phyloP scores from a whole-genome alignment of 2,797 vertebrate genomes.

The Gallirallus australis region DNA sequence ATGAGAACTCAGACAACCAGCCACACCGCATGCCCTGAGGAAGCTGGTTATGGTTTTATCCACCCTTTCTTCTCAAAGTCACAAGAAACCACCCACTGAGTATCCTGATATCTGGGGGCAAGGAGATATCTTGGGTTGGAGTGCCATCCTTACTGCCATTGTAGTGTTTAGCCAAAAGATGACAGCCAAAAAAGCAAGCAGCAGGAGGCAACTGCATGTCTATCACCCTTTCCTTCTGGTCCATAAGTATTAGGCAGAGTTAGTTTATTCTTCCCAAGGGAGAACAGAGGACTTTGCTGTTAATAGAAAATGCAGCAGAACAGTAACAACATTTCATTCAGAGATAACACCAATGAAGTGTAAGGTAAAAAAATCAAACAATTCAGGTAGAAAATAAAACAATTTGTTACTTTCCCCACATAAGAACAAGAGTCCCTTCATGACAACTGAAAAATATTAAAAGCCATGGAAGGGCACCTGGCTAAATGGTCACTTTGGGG shows the following conservation, averaged over 20 bases:
- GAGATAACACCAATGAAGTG: not conserved
- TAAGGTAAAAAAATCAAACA: not conserved
- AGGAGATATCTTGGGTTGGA: not conserved
- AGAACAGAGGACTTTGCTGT: not conserved
- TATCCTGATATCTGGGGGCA: accelerated
- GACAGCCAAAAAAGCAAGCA: slow-evolving; percentile 10
- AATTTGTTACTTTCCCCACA: not conserved
- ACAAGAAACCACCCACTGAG: not conserved
- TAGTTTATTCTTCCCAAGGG: not conserved
- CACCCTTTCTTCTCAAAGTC: not conserved
- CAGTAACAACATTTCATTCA: not conserved
- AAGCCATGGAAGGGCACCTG: not conserved
- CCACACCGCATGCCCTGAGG: accelerated
- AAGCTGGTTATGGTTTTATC: not conserved
- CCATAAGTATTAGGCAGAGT: not conserved
- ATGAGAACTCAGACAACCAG: not conserved
- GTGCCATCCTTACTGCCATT: not conserved
- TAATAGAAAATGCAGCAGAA: not conserved
- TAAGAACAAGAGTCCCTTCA: not conserved
- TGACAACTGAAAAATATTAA: not conserved
- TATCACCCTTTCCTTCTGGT: not conserved
- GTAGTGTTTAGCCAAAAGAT: not conserved
- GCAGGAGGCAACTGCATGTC: not conserved
- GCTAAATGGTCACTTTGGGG: not conserved
- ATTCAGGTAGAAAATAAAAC: not conserved